Evolutionary conservation across 2,797 vertebrate species (phyloP), one percentile per base, ranked within the genome.

Genomic region (Anguilla megastoma): DNA sequence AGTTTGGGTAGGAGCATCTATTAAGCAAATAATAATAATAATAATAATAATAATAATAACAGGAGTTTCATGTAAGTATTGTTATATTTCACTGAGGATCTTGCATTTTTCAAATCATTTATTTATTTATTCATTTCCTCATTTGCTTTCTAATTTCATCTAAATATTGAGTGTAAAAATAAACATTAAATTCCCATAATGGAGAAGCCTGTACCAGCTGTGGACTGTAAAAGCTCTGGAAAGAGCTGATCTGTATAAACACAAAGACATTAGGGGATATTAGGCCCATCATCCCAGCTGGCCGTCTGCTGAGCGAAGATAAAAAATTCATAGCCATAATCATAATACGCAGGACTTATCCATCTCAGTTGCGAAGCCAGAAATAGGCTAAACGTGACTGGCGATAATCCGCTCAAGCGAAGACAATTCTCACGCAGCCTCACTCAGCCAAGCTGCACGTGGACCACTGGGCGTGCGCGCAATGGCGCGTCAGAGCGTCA

Each of bases 251-350:
- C 79, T 21, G 41, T 50, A 48, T 82, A 82, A 48, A 82, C 41
- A 82, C 45, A 82, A 82, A 82, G 41, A 82, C 79, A 82, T 82
- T 50, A 82, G 2, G 45, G 41, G 41, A 50, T 82, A 82, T 82
- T 82, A 50, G 21, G 45, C 79, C 79, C 79, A 82, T 76, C 71
- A 76, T 82, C 79, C 79, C 79, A 82, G 27, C 79, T 82, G 41
- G 36, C 41, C 21, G 79, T 50, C 79, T 82, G 79, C 18, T 48
- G 41, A 24, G 10, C 5, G 24, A 82, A 82, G 79, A 82, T 48
- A 82, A 82, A 82, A 41, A 82, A 50, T 50, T 21, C 33, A 79
- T 79, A 21, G 18, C 36, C 41, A 82, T 50, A 82, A 48, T 82
- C 79, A 82, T 74, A 36, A 48, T 48, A 41, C 18, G 4, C 74